Percentiles rank a stretch among this genome's conserved stretches.
Evolutionary conservation across 2,888 invertebrate species (phyloP).

Genomic region (Frankliniella fusca): DNA sequence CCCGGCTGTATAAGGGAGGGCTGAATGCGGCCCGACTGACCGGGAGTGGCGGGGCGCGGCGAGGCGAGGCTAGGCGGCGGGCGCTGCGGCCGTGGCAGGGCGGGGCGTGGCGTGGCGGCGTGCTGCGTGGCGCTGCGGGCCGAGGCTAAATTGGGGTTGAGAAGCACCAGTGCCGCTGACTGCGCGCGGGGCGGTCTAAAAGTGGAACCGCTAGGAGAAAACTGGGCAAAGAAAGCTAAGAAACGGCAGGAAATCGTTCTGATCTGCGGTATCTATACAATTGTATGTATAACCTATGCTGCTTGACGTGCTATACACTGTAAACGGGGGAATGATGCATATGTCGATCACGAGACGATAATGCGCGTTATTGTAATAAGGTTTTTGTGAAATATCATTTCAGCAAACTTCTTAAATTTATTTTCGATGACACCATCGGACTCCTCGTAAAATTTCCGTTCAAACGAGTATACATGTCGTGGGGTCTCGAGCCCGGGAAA

Average conservation of each 20-base stretch:
- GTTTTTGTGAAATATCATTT: no score
- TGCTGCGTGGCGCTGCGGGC: background rate
- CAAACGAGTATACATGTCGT: no score
- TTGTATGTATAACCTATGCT: background rate
- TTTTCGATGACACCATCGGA: no score
- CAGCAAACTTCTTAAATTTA: no score
- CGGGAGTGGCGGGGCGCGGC: constrained; percentile 6
- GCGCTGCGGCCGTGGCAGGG: background rate
- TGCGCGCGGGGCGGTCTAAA: background rate
- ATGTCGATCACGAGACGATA: no score
- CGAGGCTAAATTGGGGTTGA: constrained; percentile 19
- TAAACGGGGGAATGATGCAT: no score
- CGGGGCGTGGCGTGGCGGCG: background rate
- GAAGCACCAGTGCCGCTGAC: constrained; percentile 3
- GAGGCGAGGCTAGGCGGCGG: background rate
- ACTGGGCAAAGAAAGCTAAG: no score
- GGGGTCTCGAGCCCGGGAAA: no score
- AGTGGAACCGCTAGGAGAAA: background rate
- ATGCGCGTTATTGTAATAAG: no score
- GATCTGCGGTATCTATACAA: background rate
- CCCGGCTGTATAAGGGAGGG: constrained; percentile 10
- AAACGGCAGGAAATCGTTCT: no score
- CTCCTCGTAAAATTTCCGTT: no score
- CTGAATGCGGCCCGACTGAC: background rate
- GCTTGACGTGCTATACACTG: no score